Evolutionary conservation across 2,888 invertebrate species (phyloP), one percentile per base, ranked within the genome.

Genomic region (Drosophila siamana): DNA sequence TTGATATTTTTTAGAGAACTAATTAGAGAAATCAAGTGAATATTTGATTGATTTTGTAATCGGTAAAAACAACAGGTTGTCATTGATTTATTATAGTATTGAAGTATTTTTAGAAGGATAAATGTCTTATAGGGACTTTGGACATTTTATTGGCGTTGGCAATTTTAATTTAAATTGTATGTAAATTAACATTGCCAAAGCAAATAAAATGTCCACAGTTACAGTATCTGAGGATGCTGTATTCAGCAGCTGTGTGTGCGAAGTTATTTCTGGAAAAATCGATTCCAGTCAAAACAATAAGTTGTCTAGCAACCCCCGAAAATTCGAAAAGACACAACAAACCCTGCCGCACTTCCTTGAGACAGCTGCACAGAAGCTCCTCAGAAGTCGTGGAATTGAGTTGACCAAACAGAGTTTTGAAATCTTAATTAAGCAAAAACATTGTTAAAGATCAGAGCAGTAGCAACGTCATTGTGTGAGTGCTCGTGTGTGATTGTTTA

Each of bases 231-330:
- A 15, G 36, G 36, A 38, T 38, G 36, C 36, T 38, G 36, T 2
- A 0, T 15, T 6, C 6, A 0, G 19, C 57, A 54, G 38, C 48
- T 44, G 57, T 30, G 30, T 36, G 61, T 40, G 52, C 24, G 15
- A 13, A 8, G 1, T 50, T 1, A 9, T 16, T 38, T 9, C 11
- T 68, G 50, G 74, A 61, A 75, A 74, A 75, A 75, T 75, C 74
- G 60, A 75, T 75, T 48, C 36, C 28, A 15, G 54, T 28, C 43
- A 24, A 33, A 40, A 30, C 40, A 5, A 11, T 24, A 40, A 22
- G 16, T 46, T 43, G 44, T 52, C 28, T 19, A 64, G 22, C 44
- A 22, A 70, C 59, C 70, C 70, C 70, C 38, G 28, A 55, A 44
- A 60, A 55, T 28, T 2, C 19, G n/a, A 41, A 26, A 38, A 36